Conservation (phyloP, 2,797 vertebrate genomes). For the Mus minutoides region DNA sequence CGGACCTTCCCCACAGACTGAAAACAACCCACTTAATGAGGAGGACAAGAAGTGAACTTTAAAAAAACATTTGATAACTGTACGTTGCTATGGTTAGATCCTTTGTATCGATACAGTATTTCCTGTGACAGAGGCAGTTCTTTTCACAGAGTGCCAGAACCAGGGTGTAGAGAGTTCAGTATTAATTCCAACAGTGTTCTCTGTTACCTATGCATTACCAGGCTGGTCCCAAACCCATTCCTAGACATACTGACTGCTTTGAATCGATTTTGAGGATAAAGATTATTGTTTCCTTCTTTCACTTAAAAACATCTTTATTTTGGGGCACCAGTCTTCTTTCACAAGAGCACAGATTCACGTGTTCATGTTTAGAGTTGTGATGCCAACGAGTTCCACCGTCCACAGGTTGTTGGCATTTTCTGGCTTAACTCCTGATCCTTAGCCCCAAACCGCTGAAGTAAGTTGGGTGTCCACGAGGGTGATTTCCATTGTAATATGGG, state of each 20-base stretch:
- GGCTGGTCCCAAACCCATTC: background rate
- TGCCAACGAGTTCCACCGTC: background rate
- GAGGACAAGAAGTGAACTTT: background rate
- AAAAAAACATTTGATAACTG: background rate
- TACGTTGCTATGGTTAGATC: background rate
- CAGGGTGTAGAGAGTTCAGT: background rate
- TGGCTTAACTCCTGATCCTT: background rate
- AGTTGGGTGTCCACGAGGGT: background rate
- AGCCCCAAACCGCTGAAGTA: background rate
- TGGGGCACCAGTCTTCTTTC: background rate
- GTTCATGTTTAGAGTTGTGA: background rate
- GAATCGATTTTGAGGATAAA: background rate
- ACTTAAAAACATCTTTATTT: background rate
- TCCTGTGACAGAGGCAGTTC: background rate
- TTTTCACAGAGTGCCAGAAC: background rate
- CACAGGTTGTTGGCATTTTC: background rate
- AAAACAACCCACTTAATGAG: conserved; percentile 7
- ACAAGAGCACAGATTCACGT: background rate
- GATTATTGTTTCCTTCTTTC: background rate
- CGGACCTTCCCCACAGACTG: background rate
- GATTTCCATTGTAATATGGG: background rate
- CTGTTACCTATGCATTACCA: background rate
- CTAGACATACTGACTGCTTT: background rate
- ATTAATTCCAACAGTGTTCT: background rate
- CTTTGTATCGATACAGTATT: background rate